Percentiles rank a stretch among this genome's conserved stretches.
phyloP scores from a whole-genome alignment of 2,888 invertebrate species.

The Diadegma fenestrale region DNA sequence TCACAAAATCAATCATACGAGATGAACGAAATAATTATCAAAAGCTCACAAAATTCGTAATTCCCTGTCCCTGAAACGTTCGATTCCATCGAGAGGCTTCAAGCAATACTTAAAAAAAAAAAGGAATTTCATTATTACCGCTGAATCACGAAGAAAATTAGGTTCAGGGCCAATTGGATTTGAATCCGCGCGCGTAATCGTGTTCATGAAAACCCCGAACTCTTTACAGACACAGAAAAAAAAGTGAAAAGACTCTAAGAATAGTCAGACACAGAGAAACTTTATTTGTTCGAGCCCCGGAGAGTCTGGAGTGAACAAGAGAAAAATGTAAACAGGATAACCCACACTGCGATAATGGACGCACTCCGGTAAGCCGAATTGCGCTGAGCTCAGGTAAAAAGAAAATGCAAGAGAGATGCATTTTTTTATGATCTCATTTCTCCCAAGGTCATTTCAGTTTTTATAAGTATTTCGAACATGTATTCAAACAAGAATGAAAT shows the following conservation, averaged over 20 bases:
- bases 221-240: constrained; percentile 3
- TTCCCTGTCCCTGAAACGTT: not conserved
- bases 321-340: constrained; percentile 37
- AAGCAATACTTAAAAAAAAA: not conserved
- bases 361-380: not conserved
- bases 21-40: not conserved
- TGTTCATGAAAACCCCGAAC: not conserved
- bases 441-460: not conserved
- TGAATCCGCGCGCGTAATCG: not conserved
- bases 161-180: not conserved
- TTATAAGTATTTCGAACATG: not conserved
- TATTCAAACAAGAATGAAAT: not conserved
- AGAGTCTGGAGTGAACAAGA: not conserved
- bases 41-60: not conserved
- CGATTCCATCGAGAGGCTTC: not conserved
- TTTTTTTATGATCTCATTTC: constrained; percentile 66
- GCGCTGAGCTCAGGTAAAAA: constrained; percentile 8
- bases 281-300: not conserved
- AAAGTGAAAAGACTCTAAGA: constrained; percentile 49
- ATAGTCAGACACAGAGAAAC: constrained; percentile 35
- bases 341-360: constrained; percentile 39
- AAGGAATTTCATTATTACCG: not conserved
- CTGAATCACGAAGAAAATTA: not conserved
- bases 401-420: constrained; percentile 38
- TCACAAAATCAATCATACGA: constrained; percentile 1